Evolutionary conservation across 2,888 invertebrate genomes (phyloP).

Genomic region (Drosophila eohydei): DNA sequence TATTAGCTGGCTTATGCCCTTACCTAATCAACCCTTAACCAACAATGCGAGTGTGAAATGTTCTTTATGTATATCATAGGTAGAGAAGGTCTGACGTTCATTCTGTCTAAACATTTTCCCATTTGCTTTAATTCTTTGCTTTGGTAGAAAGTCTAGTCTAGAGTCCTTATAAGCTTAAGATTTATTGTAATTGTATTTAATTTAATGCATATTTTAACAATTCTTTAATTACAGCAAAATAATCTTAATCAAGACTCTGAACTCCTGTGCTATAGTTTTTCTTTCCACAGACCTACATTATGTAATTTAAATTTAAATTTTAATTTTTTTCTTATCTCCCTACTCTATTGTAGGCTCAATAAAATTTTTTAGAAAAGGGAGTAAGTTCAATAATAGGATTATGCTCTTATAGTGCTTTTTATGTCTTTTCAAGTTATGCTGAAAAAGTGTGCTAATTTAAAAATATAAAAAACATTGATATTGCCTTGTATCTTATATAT

Average conservation of each 20-base stretch:
- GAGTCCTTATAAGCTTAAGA: not conserved
- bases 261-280: no score
- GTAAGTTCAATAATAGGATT: not conserved
- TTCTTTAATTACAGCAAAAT: not conserved
- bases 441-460: no score
- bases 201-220: not conserved
- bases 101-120: not conserved
- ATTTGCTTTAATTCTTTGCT: not conserved
- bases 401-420: no score
- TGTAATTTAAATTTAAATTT: not conserved
- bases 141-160: not conserved
- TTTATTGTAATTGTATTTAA: not conserved
- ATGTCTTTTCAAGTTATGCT: no score
- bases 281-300: no score
- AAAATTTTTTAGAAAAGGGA: not conserved
- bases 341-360: no score
- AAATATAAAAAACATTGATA: no score
- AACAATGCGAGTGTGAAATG: not conserved
- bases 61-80: not conserved
- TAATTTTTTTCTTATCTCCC: no score
- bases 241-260: no score
- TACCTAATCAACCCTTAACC: not conserved
- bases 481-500: no score
- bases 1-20: not conserved
- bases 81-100: not conserved